A percentile compares a stretch with the other conserved stretches of the same genome.
Evolutionary conservation across 2,113 vertebrate species (phyloP).

Genomic region (Forbesichthys papilliferus): DNA sequence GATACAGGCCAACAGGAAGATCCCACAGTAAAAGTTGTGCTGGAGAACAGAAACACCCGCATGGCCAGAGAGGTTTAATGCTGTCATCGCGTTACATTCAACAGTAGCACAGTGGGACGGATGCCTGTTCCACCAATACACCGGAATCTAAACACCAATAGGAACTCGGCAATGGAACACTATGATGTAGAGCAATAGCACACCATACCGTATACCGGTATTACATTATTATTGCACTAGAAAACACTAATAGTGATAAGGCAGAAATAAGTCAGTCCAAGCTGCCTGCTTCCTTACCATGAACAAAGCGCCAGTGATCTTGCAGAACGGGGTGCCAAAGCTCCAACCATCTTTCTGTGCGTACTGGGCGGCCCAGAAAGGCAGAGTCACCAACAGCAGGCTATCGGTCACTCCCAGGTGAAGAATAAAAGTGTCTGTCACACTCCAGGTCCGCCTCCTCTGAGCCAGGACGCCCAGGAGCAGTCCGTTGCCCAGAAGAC

Average conservation of each 20-base stretch:
- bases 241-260: neutral
- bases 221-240: too few relatives aligned
- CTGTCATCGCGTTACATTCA: neutral
- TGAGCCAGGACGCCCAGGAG: conserved; percentile 76
- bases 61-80: neutral
- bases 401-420: conserved; percentile 81
- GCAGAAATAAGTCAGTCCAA: neutral
- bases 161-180: too few relatives aligned
- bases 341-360: conserved; percentile 64
- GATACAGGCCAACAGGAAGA: conserved; percentile 87
- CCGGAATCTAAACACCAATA: too few relatives aligned
- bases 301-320: conserved; percentile 78
- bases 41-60: conserved; percentile 20
- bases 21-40: conserved; percentile 89
- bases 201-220: too few relatives aligned
- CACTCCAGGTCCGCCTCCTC: conserved; percentile 70
- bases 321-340: conserved; percentile 79
- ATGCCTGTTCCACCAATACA: too few relatives aligned
- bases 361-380: conserved; percentile 79
- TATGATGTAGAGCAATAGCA: too few relatives aligned
- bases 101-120: neutral
- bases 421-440: conserved; percentile 85
- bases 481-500: conserved; percentile 80
- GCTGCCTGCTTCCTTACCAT: conserved; percentile 58
- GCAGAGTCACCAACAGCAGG: conserved; percentile 82